Percentiles rank a stretch among this genome's conserved stretches.
Conservation (phyloP, 1,140 invertebrate species). For the Penaeus indicus region DNA sequence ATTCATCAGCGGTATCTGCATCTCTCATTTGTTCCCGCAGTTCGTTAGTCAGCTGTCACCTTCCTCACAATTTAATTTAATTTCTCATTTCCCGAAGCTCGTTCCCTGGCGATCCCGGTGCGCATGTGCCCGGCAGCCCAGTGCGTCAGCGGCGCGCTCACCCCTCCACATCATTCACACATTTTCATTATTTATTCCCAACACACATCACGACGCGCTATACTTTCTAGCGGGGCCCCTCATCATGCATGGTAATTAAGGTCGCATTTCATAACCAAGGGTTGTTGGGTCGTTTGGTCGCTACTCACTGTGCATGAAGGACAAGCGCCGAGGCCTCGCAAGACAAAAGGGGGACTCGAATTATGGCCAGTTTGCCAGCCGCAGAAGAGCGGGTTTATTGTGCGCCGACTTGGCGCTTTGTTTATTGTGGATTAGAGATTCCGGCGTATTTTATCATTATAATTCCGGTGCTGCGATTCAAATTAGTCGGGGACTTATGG, state of each 20-base stretch:
- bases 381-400: conserved; percentile 58
- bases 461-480: conserved; percentile 48
- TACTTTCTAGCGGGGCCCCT: conserved; percentile 52
- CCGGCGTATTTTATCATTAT: conserved; percentile 55
- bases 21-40: too few relatives aligned
- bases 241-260: conserved; percentile 59
- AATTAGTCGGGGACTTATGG: conserved; percentile 37
- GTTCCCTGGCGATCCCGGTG: conserved; percentile 28
- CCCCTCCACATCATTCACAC: conserved; percentile 44
- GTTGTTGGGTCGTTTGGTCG: conserved; percentile 38
- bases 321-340: conserved; percentile 37
- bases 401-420: conserved; percentile 45
- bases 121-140: conserved; percentile 9
- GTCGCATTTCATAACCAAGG: conserved; percentile 43
- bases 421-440: conserved; percentile 57
- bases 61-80: too few relatives aligned
- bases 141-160: conserved; percentile 7
- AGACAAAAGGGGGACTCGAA: conserved; percentile 53
- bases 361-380: conserved; percentile 54
- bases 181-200: conserved; percentile 52
- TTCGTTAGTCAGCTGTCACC: too few relatives aligned
- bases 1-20: too few relatives aligned
- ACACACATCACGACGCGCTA: conserved; percentile 50
- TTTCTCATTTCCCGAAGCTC: too few relatives aligned
- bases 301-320: conserved; percentile 55